These are phyloP conservation scores for Hypothenemus hampei DNA, from an alignment of 1,140 invertebrate genomes.

Conservation along the genomic window DNA sequence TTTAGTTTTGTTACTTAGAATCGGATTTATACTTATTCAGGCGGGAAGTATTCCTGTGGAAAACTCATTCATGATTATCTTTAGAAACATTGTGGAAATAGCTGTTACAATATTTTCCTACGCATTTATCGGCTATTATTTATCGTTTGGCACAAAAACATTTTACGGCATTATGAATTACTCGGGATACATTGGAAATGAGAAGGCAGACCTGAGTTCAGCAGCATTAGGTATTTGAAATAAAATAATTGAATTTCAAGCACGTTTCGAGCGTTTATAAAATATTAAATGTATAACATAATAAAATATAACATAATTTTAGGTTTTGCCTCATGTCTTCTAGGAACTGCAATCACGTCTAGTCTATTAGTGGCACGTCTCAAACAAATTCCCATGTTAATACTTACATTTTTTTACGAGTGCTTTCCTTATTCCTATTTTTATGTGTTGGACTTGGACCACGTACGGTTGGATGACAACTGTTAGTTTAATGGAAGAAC, in stretches of 20 bases:
- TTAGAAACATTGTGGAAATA: conserved; percentile 36
- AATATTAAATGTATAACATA: background rate
- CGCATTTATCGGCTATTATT: conserved; percentile 27
- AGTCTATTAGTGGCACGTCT: conserved; percentile 28
- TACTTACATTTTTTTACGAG: conserved; percentile 23
- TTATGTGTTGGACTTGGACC: conserved; percentile 37
- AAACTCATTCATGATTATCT: conserved; percentile 31
- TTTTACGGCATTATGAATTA: conserved; percentile 29
- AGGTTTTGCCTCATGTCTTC: conserved; percentile 31
- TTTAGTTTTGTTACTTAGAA: conserved; percentile 31
- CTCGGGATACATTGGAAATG: conserved; percentile 18
- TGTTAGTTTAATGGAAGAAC: conserved; percentile 14
- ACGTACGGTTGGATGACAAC: conserved; percentile 32
- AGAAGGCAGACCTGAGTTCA: conserved; percentile 13
- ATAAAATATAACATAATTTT: no score
- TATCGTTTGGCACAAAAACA: conserved; percentile 31
- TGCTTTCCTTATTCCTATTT: conserved; percentile 28
- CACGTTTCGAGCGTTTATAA: background rate
- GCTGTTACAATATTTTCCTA: conserved; percentile 28
- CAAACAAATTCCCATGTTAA: conserved; percentile 26
- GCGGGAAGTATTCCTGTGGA: conserved; percentile 32
- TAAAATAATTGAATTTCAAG: background rate
- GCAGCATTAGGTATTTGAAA: conserved; percentile 14
- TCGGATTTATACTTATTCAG: conserved; percentile 34
- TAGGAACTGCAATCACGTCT: conserved; percentile 31